Evolutionary conservation across 2,113 vertebrate genomes (phyloP), one percentile per base, ranked within the genome.

Genomic region (Electrona antarctica): DNA sequence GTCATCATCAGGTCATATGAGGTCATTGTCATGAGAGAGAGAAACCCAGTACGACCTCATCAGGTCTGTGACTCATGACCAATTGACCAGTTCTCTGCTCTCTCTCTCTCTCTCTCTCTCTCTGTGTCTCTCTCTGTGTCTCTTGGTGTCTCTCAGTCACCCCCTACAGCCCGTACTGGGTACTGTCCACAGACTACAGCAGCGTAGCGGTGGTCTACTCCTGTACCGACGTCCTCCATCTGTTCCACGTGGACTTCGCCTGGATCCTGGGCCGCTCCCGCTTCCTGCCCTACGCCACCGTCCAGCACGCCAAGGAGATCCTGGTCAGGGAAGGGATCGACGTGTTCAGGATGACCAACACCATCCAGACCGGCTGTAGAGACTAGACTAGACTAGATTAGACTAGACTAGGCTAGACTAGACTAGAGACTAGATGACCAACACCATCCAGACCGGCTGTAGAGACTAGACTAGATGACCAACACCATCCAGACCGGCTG

Each of bases 161-260:
- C 69, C 95, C 95, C 0, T 92, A 94, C 7, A 68, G 90, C 2
- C 93, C 95, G 0, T 95, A 97, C 88, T 96, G 93, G 96, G 80
- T 98, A 47, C 79, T 98, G 77, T 90, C 90, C 86, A 98, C 96
- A 0, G 96, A 97, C 92, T 98, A 97, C 6, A 87, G 87, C 68
- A 94, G 81, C 64, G 83, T 93, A 1, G 85, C 95, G 0, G 88
- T 97, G 0, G 94, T 97, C 8, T 98, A 97, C 88, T 96, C 96
- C 67, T 98, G 96, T 82, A 94, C 91, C 0, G 93, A 92, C 50
- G 67, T 96, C 67, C 61, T 97, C 46, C 87, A 91, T 83, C 28
- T 97, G 3, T 97, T 97, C 75, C 95, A 95, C 7, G 7, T 95
- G 1, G 95, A 95, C 8, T 93, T 85, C 0, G 92, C 94, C 79